These are phyloP conservation scores for Nymphicus hollandicus DNA, from an alignment of 2,113 vertebrate species.

Conservation along the genomic window DNA sequence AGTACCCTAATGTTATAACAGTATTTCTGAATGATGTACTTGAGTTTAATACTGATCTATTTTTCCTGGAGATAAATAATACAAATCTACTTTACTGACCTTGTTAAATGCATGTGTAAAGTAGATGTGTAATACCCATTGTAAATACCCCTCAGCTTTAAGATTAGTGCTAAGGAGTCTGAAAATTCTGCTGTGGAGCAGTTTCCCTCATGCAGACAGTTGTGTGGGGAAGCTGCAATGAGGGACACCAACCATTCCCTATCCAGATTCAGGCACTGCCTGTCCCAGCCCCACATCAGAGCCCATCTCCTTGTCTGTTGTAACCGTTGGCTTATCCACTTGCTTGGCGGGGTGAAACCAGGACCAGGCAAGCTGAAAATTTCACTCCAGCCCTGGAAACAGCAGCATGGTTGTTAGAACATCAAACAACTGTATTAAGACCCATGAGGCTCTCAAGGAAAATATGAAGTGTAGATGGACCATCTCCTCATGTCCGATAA, in stretches of 20 bases:
- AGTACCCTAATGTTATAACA: accelerated
- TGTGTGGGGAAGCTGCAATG: background rate
- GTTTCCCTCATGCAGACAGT: background rate
- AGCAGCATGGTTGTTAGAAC: background rate
- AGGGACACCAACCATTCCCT: background rate
- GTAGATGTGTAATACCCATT: background rate
- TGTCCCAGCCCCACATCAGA: background rate
- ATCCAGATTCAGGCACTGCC: background rate
- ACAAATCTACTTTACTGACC: background rate
- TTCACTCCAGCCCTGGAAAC: background rate
- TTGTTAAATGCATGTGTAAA: background rate
- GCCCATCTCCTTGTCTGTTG: background rate
- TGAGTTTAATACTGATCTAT: background rate
- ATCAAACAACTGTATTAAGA: background rate
- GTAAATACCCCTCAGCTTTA: background rate
- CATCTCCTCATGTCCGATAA: background rate
- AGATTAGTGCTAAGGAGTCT: background rate
- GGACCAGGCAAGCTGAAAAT: background rate
- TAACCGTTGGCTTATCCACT: background rate
- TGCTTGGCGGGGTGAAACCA: background rate
- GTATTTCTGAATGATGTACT: background rate
- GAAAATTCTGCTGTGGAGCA: background rate
- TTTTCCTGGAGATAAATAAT: background rate
- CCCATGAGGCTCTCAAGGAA: background rate
- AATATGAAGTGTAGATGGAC: background rate